A percentile compares a stretch with the other conserved stretches of the same genome.
Evolutionary conservation across 2,113 vertebrate genomes (phyloP).

Genomic region (Carettochelys insculpta): DNA sequence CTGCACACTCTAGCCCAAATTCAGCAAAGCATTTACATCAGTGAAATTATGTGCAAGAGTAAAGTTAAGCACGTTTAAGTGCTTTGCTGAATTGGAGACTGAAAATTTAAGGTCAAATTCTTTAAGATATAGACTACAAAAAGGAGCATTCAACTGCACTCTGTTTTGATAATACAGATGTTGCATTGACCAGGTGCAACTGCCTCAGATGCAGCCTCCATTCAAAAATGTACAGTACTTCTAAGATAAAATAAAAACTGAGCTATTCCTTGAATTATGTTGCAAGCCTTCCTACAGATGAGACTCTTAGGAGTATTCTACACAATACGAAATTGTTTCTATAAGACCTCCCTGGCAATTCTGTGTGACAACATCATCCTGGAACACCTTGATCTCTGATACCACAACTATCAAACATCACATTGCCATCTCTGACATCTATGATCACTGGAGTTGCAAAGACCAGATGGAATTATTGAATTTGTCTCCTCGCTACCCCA

Average conservation of each 20-base stretch:
- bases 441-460: not conserved
- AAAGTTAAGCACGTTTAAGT: not conserved
- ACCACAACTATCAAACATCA: not conserved
- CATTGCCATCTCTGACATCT: not conserved
- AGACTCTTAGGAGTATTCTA: not conserved
- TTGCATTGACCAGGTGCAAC: not conserved
- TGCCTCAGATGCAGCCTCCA: not conserved
- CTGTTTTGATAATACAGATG: no score
- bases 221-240: not conserved
- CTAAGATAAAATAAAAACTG: not conserved
- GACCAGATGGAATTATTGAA: not conserved
- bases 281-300: not conserved
- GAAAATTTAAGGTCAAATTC: not conserved
- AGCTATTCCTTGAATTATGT: rapidly evolving
- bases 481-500: not conserved
- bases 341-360: not conserved
- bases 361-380: not conserved
- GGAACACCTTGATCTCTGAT: not conserved
- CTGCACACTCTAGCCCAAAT: not conserved
- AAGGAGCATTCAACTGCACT: not conserved
- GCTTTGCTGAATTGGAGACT: not conserved
- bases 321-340: not conserved
- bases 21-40: not conserved
- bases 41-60: not conserved
- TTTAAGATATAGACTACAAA: not conserved